Percentiles rank a stretch among this genome's conserved stretches.
Conservation (phyloP, 2,888 invertebrate species). For the Cloeon dipterum region DNA sequence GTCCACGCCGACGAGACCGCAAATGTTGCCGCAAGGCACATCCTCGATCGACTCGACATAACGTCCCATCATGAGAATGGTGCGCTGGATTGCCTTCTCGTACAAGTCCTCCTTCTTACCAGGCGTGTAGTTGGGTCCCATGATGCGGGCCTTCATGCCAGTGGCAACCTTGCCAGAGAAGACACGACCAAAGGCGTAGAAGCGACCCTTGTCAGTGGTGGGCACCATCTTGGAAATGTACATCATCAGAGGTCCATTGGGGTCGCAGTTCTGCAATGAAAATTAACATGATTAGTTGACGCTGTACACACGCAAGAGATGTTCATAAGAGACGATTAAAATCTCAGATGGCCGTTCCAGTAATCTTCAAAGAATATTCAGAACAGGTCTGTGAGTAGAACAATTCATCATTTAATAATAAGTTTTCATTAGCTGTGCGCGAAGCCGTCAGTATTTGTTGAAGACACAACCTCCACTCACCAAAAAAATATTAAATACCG, state of each 20-base stretch:
- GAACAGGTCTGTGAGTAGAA: slow-evolving; percentile 1
- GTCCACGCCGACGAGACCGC: slow-evolving; percentile 98
- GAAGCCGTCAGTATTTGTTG: no score
- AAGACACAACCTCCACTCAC: no score
- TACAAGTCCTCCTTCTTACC: slow-evolving; percentile 99
- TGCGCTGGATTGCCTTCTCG: slow-evolving; percentile 98
- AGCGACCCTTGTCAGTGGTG: slow-evolving; percentile 97
- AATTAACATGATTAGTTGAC: slow-evolving; percentile 5
- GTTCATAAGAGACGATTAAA: background rate
- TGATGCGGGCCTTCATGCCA: slow-evolving; percentile 88
- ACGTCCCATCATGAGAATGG: slow-evolving; percentile 99
- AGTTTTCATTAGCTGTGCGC: background rate
- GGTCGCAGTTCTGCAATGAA: slow-evolving; percentile 62
- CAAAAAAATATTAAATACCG: no score
- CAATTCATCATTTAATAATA: background rate
- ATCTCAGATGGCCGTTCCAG: background rate
- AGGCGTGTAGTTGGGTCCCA: slow-evolving; percentile 95
- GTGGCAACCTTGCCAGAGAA: slow-evolving; percentile 88
- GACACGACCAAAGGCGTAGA: slow-evolving; percentile 99
- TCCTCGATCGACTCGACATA: slow-evolving; percentile 99
- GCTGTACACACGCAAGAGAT: background rate
- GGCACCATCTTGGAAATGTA: slow-evolving; percentile 99
- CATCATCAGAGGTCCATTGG: slow-evolving; percentile 98
- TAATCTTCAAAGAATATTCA: background rate
- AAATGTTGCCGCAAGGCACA: slow-evolving; percentile 97